phyloP scores from a whole-genome alignment of 2,797 vertebrate genomes.

The Pangasius djambal region DNA sequence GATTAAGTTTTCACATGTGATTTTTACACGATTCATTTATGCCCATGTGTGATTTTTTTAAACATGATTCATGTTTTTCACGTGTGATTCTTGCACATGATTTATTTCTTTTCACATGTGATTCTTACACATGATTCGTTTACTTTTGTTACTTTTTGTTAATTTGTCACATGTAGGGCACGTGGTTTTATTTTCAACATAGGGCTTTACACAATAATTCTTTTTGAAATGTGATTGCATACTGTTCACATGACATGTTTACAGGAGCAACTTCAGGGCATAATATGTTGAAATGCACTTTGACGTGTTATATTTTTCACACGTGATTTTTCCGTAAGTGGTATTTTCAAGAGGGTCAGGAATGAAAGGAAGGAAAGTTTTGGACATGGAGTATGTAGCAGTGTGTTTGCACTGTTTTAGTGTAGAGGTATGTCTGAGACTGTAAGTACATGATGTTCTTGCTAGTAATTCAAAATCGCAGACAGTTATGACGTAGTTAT shows the following conservation, averaged over 20 bases:
- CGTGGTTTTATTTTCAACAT: neutral
- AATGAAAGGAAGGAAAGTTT: neutral
- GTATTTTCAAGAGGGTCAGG: neutral
- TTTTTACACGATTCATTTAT: neutral
- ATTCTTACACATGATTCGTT: neutral
- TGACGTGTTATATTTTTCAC: neutral
- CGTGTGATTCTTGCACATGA: neutral
- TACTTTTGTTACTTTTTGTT: neutral
- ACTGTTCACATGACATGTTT: neutral
- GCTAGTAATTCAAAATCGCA: neutral
- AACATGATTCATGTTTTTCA: neutral
- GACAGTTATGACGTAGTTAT: neutral
- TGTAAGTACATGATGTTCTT: neutral
- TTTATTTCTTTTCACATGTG: neutral
- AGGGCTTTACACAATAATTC: neutral
- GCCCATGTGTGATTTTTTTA: neutral
- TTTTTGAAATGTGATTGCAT: neutral
- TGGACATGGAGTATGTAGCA: neutral
- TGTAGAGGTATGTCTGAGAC: neutral
- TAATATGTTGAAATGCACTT: neutral
- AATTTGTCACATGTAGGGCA: neutral
- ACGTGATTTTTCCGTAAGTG: neutral
- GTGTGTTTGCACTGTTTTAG: neutral
- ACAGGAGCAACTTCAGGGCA: neutral
- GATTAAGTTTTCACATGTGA: neutral